phyloP scores from a whole-genome alignment of 2,113 vertebrate species.

The Zosterops japonicus region DNA sequence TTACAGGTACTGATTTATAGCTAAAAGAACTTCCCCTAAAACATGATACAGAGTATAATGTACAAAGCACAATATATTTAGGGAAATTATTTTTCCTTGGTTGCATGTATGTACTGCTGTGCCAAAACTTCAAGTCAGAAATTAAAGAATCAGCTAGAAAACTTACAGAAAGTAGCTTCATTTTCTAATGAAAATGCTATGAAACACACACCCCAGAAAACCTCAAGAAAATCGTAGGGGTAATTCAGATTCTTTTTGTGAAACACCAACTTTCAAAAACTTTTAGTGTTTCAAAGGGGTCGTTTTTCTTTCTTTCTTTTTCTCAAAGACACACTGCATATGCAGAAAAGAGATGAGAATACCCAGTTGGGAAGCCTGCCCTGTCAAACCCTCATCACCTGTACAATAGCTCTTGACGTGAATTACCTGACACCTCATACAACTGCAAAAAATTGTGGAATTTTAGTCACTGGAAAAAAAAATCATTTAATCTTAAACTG shows the following conservation, averaged over 20 bases:
- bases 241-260: neutral
- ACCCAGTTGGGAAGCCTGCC: neutral
- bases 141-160: neutral
- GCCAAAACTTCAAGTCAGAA: neutral
- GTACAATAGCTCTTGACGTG: neutral
- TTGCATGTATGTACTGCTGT: neutral
- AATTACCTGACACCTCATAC: neutral
- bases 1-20: slow-evolving; percentile 36
- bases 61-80: neutral
- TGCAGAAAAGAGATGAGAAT: neutral
- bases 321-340: neutral
- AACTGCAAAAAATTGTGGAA: neutral
- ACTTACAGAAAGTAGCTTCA: neutral
- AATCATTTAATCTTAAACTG: neutral
- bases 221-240: neutral
- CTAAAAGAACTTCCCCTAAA: neutral
- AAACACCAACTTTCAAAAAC: neutral
- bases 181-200: neutral
- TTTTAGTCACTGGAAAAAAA: neutral
- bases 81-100: neutral
- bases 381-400: neutral
- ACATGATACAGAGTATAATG: neutral
- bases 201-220: neutral
- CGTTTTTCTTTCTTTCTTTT: neutral
- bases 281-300: neutral